phyloP scores from a whole-genome alignment of 1,140 invertebrate species.

The Drosophila obscura region DNA sequence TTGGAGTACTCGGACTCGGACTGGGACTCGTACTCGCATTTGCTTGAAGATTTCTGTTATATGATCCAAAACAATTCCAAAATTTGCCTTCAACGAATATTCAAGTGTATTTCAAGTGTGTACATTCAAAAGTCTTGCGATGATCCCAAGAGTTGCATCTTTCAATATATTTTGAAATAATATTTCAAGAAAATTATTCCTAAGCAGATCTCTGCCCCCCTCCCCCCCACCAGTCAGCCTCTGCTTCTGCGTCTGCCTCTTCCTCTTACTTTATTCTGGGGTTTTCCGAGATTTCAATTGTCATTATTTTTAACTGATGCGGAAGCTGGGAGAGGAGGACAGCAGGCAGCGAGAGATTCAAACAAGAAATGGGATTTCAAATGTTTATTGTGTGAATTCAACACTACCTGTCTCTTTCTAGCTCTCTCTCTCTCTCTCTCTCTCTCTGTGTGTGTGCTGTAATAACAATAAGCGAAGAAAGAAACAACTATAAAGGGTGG shows the following conservation, averaged over 20 bases:
- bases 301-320: slow-evolving; percentile 78
- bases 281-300: slow-evolving; percentile 68
- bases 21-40: no score
- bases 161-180: slow-evolving; percentile 39
- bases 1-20: no score
- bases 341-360: slow-evolving; percentile 22
- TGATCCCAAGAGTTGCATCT: not conserved
- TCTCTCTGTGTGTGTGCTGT: slow-evolving; percentile 47
- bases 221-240: no score
- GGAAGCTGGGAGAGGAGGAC: slow-evolving; percentile 59
- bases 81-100: not conserved
- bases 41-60: not conserved
- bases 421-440: slow-evolving; percentile 6
- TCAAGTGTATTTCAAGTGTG: slow-evolving; percentile 20
- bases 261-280: not conserved
- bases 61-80: not conserved
- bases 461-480: slow-evolving; percentile 44
- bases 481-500: no score
- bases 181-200: slow-evolving; percentile 46
- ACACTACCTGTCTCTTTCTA: slow-evolving; percentile 1
- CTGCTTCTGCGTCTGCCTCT: no score
- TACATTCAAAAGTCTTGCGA: no score
- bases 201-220: slow-evolving; percentile 30
- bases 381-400: slow-evolving; percentile 61
- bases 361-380: slow-evolving; percentile 50